phyloP scores from a whole-genome alignment of 1,140 invertebrate genomes.

The Cherax quadricarinatus region DNA sequence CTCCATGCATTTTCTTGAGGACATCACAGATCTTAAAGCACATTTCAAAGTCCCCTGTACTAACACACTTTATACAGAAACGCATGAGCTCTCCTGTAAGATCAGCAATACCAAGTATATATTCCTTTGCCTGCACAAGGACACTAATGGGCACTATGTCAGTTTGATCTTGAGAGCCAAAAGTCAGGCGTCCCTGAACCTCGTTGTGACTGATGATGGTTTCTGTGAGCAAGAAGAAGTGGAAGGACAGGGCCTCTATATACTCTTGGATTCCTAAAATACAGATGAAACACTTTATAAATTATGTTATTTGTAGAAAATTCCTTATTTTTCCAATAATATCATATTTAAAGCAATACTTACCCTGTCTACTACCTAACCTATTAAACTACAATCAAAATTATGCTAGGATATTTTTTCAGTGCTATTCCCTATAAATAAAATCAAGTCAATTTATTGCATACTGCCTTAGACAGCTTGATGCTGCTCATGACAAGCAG shows the following conservation, averaged over 20 bases:
- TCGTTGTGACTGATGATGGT: conserved; percentile 78
- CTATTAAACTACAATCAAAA: too few relatives aligned
- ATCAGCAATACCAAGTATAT: conserved; percentile 91
- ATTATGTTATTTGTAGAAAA: too few relatives aligned
- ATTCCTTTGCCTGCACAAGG: conserved; percentile 82
- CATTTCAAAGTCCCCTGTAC: conserved; percentile 85
- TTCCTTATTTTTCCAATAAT: too few relatives aligned
- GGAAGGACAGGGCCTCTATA: conserved; percentile 89
- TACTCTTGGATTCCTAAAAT: conserved; percentile 88
- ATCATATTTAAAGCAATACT: too few relatives aligned
- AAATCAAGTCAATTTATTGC: too few relatives aligned
- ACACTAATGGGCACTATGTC: conserved; percentile 71
- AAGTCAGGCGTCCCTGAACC: conserved; percentile 78
- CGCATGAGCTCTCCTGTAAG: conserved; percentile 94
- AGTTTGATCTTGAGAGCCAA: conserved; percentile 72
- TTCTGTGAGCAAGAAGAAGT: conserved; percentile 81
- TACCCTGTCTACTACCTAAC: too few relatives aligned
- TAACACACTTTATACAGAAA: conserved; percentile 89
- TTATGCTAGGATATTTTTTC: too few relatives aligned
- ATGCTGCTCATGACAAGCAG: too few relatives aligned
- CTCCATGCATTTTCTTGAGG: conserved; percentile 85
- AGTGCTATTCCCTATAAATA: too few relatives aligned
- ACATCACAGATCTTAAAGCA: conserved; percentile 86
- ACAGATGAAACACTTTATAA: background rate
- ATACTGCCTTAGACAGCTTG: too few relatives aligned